A percentile compares a stretch with the other conserved stretches of the same genome.
Evolutionary conservation across 2,888 invertebrate genomes (phyloP).

Genomic region (Orthosia gothica): DNA sequence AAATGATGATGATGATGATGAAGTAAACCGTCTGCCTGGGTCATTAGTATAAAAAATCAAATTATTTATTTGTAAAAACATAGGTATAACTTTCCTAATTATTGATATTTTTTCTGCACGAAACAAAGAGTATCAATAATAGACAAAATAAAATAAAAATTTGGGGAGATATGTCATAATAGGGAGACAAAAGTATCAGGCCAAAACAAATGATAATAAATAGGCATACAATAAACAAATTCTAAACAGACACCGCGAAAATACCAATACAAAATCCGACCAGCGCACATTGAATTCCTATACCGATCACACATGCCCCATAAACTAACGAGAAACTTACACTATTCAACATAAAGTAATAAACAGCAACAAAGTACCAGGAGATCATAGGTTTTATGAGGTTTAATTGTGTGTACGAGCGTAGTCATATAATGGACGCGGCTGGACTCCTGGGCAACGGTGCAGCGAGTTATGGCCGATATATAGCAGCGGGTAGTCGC

Average conservation of each 20-base stretch:
- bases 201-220: too few species aligned
- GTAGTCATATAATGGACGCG: constrained; percentile 79
- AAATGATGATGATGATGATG: too few species aligned
- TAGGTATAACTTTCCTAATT: too few species aligned
- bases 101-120: too few species aligned
- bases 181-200: neutral
- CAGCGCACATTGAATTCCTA: constrained; percentile 30
- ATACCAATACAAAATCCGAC: constrained; percentile 8
- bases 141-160: too few species aligned
- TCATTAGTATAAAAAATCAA: too few species aligned
- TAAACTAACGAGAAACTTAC: constrained; percentile 50
- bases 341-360: constrained; percentile 58
- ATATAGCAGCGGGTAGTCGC: constrained; percentile 74
- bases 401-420: constrained; percentile 79
- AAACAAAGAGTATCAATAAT: too few species aligned
- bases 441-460: constrained; percentile 79
- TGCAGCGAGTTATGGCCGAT: constrained; percentile 76
- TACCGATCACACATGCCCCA: constrained; percentile 50
- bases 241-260: neutral
- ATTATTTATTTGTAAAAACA: too few species aligned
- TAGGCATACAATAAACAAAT: neutral
- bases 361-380: constrained; percentile 73
- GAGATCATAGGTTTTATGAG: constrained; percentile 80
- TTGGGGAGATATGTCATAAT: too few species aligned
- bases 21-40: too few species aligned